Evolutionary conservation across 92 coral and sea anemone genomes (phyloP), one percentile per base, ranked within the genome.

Genomic region (Siderastrea radians): DNA sequence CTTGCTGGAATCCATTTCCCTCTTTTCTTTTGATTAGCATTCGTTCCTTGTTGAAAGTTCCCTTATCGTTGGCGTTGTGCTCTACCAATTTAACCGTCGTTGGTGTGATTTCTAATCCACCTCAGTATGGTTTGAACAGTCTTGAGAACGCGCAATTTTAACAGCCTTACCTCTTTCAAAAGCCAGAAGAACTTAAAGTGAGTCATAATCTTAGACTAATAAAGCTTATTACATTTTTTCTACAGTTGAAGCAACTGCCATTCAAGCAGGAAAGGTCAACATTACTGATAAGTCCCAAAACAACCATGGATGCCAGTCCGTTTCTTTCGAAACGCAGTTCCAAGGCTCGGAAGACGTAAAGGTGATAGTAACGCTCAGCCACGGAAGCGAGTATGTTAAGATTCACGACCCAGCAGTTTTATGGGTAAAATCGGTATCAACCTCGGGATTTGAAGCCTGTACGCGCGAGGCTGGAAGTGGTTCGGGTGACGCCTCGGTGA

Each of bases 321-420:
- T 88, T 49, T 72, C 87, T 19, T 88, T 88, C 57, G 45, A 49
- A 64, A 46, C 87, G 3, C 78, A 69, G 54, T 88, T 88, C 51
- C 76, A 53, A 26, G 87, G 78, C 59, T 71, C 66, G 10, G 86
- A 60, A 26, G 58, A 81, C 2, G 87, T 88, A 16, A 81, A 49
- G 11, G 87, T 88, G 69, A 51, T 80, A 6, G 87, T 49, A 26
- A 53, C 91, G 3, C 67, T 81, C 13, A 88, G 87, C 63, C 91
- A 88, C 58, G 91, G 91, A 66, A 72, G 50, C 76, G 66, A 43
- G 16, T 66, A 80, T 13, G 51, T 81, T 59, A 88, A 50, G 55
- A 84, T 88, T 49, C 91, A 81, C 70, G 91, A 88, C 51, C 91
- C 91, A 73, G 77, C 91, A 47, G 69, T 53, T 16, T 57, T 88